A percentile compares a stretch with the other conserved stretches of the same genome.
Conservation (phyloP, 2,888 invertebrate genomes). For the Euplagia quadripunctaria region DNA sequence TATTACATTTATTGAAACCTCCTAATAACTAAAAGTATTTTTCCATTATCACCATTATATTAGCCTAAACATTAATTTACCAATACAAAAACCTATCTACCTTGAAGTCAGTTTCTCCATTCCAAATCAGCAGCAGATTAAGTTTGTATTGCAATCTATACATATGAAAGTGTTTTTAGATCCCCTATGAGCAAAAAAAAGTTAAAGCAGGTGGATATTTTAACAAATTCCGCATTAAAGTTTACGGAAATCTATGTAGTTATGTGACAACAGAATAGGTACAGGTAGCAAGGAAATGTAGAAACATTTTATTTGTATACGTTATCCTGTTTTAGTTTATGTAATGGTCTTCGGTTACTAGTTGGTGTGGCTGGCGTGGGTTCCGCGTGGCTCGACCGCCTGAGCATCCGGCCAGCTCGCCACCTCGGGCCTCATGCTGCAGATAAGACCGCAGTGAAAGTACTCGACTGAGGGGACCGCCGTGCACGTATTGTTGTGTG, state of each 20-base stretch:
- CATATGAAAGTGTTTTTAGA: neutral
- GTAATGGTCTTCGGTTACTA: constrained; percentile 43
- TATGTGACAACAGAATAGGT: constrained; percentile 35
- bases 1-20: too few species aligned
- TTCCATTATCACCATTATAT: neutral
- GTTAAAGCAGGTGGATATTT: constrained; percentile 22
- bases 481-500: constrained; percentile 67
- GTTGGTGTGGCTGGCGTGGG: constrained; percentile 28
- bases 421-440: constrained; percentile 53
- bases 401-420: constrained; percentile 52
- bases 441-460: constrained; percentile 75
- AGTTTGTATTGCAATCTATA: neutral
- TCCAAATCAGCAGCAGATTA: neutral
- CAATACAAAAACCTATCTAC: neutral
- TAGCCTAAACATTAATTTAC: neutral
- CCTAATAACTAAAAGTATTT: neutral
- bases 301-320: constrained; percentile 38
- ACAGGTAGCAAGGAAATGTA: constrained; percentile 46
- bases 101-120: neutral
- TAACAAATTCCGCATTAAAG: constrained; percentile 29
- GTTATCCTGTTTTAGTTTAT: constrained; percentile 48
- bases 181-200: constrained; percentile 6
- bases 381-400: constrained; percentile 40
- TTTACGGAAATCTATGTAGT: constrained; percentile 40
- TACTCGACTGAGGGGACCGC: constrained; percentile 59